phyloP scores from a whole-genome alignment of 1,140 invertebrate genomes.

The Scaptomyza hsui region DNA sequence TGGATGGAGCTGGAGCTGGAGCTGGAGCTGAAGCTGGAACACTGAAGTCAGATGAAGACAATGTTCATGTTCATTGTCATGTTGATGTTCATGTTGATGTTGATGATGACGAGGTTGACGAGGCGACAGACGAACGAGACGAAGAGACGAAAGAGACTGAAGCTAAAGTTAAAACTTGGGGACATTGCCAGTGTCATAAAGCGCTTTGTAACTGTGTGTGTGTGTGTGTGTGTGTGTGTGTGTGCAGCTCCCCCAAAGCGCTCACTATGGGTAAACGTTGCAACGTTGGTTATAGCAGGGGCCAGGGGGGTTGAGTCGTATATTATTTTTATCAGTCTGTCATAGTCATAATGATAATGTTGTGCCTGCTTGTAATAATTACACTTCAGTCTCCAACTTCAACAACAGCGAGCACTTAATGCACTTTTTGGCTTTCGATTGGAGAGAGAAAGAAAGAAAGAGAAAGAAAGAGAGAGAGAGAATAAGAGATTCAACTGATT shows the following conservation, averaged over 20 bases:
- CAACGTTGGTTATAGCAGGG: too few relatives aligned
- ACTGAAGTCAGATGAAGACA: not conserved
- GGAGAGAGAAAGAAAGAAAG: not conserved
- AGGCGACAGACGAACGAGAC: too few relatives aligned
- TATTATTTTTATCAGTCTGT: conserved; percentile 55
- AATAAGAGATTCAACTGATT: conserved; percentile 19
- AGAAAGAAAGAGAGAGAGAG: not conserved
- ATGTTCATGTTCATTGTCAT: not conserved
- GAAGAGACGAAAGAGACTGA: conserved; percentile 7
- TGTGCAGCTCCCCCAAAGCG: conserved; percentile 38
- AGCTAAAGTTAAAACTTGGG: conserved; percentile 35
- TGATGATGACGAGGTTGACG: conserved; percentile 27
- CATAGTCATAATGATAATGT: conserved; percentile 52
- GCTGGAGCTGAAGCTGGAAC: conserved; percentile 6
- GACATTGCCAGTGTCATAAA: conserved; percentile 9
- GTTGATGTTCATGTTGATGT: too few relatives aligned
- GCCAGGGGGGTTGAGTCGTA: conserved; percentile 1
- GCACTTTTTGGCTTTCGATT: conserved; percentile 5
- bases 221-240: too few relatives aligned
- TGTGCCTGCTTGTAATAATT: conserved; percentile 46
- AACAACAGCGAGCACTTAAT: conserved; percentile 23
- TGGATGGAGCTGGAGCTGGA: conserved; percentile 1
- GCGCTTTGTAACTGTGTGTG: conserved; percentile 22
- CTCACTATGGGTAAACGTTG: not conserved
- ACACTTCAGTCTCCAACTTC: conserved; percentile 18